Evolutionary conservation across 2,113 vertebrate species (phyloP), one percentile per base, ranked within the genome.

Genomic region (Sturnira hondurensis): DNA sequence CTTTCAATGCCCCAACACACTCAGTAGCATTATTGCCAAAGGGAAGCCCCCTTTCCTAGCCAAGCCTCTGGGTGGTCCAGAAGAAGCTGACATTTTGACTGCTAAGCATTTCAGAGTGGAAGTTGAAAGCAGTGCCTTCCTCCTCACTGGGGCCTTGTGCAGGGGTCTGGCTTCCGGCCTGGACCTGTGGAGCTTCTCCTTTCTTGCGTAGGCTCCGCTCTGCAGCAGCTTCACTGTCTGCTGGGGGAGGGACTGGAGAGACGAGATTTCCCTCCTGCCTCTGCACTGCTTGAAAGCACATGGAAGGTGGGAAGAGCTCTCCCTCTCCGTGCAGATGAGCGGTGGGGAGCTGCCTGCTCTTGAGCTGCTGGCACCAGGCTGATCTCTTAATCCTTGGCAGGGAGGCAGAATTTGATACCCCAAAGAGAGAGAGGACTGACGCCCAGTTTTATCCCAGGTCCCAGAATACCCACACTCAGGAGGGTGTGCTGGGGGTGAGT

Each of bases 381-480:
- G 78, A 95, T 95, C 89, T 90, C 95, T 95, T 97, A 91, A 97
- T 97, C 95, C 93, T 97, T 97, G 96, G 96, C 96, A 92, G 95
- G 58, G 70, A 96, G 85, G 86, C 68, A 86, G 95, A 97, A 97
- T 84, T 94, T 81, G 92, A 96, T 97, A 89, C 67, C 36, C 71
- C 56, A 17, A 61, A 41, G 73, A 65, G 84, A 58, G 84, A 81
- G 89, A 90, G 63, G 67, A 58, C 85, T 67, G 78, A 65, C 10
- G 65, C 73, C 88, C 88, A 74, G 33, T 96, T 24, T 96, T 74
- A 89, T 96, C 71, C 70, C 77, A 56, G 61, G 73, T 80, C 88
- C 56, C 41, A 5, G 89, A 97, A 93, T 84, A 74, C 68, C 15
- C 36, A 43, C 81, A 28, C 58, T 81, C 80, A 5, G 81, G 58